A percentile compares a stretch with the other conserved stretches of the same genome.
Evolutionary conservation across 2,888 invertebrate species (phyloP).

Genomic region (Pocota personata): DNA sequence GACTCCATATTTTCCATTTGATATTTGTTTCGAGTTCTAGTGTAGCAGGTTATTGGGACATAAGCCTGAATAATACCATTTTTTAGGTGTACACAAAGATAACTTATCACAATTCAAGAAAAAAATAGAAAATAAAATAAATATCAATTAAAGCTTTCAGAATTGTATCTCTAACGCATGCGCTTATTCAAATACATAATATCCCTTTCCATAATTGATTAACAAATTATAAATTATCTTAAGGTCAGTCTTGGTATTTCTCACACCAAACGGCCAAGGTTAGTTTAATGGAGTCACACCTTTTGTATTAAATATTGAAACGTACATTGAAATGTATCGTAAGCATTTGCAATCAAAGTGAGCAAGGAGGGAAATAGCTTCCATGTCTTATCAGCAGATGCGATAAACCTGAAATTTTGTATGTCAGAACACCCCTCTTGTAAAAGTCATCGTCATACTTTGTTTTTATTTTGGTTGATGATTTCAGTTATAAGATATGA

Average conservation of each 20-base stretch:
- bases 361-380: neutral
- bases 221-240: constrained; percentile 6
- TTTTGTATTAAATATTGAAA: constrained; percentile 1
- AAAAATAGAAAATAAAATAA: neutral
- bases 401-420: constrained; percentile 32
- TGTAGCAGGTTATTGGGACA: neutral
- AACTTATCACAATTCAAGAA: neutral
- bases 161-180: neutral
- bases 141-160: neutral
- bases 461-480: constrained; percentile 62
- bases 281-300: constrained; percentile 12
- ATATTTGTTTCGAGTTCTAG: neutral
- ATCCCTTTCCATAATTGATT: neutral
- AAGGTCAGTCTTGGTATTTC: constrained; percentile 29
- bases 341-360: neutral
- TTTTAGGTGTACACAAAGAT: neutral
- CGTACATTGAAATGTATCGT: neutral
- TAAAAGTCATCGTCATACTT: constrained; percentile 31
- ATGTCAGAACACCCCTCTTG: neutral
- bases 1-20: neutral
- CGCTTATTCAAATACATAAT: neutral
- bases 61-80: neutral
- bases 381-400: constrained; percentile 27
- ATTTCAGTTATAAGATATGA: constrained; percentile 52
- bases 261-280: constrained; percentile 37